These are phyloP conservation scores for Epinephelus malabaricus DNA, from an alignment of 2,797 vertebrate species.

Conservation along the genomic window DNA sequence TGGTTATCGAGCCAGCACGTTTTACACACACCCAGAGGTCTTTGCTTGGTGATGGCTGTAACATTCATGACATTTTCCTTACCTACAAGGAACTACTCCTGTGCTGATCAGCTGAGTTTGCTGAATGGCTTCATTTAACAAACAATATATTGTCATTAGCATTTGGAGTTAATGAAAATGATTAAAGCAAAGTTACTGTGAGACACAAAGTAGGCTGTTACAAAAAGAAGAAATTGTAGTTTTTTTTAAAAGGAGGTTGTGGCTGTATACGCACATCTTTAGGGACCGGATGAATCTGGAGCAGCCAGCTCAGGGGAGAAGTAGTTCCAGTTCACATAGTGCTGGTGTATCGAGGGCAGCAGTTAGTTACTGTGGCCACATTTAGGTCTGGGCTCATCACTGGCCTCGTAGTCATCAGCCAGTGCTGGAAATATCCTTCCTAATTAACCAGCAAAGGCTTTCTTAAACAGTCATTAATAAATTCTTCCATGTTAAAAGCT, in stretches of 20 bases:
- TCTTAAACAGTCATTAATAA: constrained; percentile 48
- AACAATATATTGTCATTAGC: neutral
- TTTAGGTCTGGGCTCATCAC: constrained; percentile 68
- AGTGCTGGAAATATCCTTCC: constrained; percentile 69
- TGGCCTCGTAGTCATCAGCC: constrained; percentile 57
- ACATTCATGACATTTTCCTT: neutral
- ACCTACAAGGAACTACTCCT: neutral
- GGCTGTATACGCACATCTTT: constrained; percentile 51
- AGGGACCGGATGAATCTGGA: constrained; percentile 75
- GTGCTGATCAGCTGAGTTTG: neutral
- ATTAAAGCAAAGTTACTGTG: constrained; percentile 9
- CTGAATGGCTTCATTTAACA: neutral
- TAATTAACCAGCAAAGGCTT: constrained; percentile 64
- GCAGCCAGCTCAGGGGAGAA: constrained; percentile 74
- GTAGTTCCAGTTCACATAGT: constrained; percentile 72
- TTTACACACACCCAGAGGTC: neutral
- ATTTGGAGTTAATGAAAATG: neutral
- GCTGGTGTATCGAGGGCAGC: constrained; percentile 57
- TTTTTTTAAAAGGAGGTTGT: constrained; percentile 37
- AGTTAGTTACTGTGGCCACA: constrained; percentile 63
- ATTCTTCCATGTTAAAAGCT: constrained; percentile 46
- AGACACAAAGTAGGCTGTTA: constrained; percentile 36
- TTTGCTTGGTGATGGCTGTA: neutral
- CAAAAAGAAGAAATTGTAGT: constrained; percentile 19
- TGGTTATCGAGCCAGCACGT: neutral